Evolutionary conservation across 2,113 vertebrate genomes (phyloP).

Genomic region (Chroicocephalus ridibundus): DNA sequence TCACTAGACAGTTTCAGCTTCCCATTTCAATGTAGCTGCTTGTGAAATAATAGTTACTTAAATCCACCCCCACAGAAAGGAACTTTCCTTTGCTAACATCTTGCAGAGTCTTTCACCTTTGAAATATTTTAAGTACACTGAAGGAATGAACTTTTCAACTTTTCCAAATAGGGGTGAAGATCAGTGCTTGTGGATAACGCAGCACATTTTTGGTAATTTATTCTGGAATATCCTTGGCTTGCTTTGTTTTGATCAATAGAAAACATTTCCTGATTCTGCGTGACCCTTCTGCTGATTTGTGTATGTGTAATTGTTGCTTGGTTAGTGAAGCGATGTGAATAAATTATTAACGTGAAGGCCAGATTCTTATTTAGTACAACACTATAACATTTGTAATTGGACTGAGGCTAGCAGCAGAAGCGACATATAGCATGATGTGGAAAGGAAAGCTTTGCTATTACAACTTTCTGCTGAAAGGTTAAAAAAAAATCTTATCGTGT

Average conservation of each 20-base stretch:
- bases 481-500: not conserved
- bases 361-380: not conserved
- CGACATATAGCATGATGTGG: not conserved
- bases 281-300: constrained; percentile 9
- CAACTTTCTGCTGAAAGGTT: not conserved
- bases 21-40: not conserved
- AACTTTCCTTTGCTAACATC: not conserved
- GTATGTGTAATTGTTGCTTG: not conserved
- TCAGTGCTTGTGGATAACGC: not conserved
- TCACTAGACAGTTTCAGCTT: not conserved
- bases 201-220: not conserved
- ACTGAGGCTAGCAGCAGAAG: not conserved
- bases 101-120: not conserved
- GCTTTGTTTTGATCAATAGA: constrained; percentile 40
- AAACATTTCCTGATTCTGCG: constrained; percentile 35
- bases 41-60: not conserved
- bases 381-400: not conserved
- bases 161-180: not conserved
- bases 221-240: not conserved
- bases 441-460: not conserved
- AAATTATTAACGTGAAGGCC: constrained; percentile 51
- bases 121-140: not conserved
- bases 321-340: constrained; percentile 1
- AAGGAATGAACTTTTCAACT: not conserved
- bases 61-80: not conserved